phyloP scores from a whole-genome alignment of 2,888 invertebrate species.

The Cheilosia grossa region DNA sequence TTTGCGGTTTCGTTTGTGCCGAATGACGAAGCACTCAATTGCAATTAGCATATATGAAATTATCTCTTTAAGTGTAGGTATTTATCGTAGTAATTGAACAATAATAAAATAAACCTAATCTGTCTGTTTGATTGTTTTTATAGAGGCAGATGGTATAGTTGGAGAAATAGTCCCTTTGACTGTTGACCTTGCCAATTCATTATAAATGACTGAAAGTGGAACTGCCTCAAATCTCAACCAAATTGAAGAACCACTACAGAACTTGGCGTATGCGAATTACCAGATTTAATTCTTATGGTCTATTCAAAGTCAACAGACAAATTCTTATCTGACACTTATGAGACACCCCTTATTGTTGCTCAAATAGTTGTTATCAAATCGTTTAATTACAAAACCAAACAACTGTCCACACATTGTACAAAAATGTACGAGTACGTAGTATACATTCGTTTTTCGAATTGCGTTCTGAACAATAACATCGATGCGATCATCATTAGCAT shows the following conservation, averaged over 20 bases:
- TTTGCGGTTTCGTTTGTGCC: conserved; percentile 11
- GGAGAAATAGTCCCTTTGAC: too few relatives aligned
- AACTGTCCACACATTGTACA: neutral
- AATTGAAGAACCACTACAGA: too few relatives aligned
- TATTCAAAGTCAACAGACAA: neutral
- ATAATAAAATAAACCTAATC: neutral
- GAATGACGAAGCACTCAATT: neutral
- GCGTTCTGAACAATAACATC: conserved; percentile 14
- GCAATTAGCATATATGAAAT: conserved; percentile 29
- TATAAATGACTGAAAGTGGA: too few relatives aligned
- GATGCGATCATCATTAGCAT: conserved; percentile 12
- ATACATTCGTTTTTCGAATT: neutral
- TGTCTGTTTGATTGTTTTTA: too few relatives aligned
- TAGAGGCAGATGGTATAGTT: too few relatives aligned
- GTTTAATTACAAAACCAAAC: neutral
- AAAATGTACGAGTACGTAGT: neutral
- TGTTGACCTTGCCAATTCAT: too few relatives aligned
- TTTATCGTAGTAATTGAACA: neutral
- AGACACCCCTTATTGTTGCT: neutral
- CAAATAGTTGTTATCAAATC: conserved; percentile 4
- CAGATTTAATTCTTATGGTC: neutral
- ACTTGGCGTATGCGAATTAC: too few relatives aligned
- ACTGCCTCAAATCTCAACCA: too few relatives aligned
- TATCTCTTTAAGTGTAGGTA: neutral
- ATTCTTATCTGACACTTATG: neutral